Conservation (phyloP, 1,140 invertebrate genomes). For the Sarcophaga peregrina region DNA sequence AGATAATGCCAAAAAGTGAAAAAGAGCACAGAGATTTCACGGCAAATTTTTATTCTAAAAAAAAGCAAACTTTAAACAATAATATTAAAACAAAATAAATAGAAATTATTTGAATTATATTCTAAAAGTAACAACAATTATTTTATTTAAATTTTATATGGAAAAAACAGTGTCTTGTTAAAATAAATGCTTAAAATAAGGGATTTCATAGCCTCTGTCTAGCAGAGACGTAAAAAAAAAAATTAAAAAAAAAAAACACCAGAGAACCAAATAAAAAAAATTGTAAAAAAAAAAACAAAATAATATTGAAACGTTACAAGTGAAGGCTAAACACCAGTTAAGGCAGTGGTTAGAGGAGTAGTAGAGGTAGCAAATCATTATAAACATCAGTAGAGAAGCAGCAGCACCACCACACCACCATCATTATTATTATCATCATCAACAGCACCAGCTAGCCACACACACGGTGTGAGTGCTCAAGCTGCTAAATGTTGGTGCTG, state of each 20-base stretch:
- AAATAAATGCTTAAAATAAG: neutral
- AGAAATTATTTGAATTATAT: conserved; percentile 2
- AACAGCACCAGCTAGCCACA: neutral
- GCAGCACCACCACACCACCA: neutral
- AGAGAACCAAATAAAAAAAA: conserved; percentile 11
- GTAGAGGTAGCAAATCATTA: neutral
- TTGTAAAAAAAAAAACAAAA: neutral
- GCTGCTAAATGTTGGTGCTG: too few species aligned
- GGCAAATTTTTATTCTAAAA: conserved; percentile 24
- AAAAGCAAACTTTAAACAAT: neutral
- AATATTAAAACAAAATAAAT: conserved; percentile 33
- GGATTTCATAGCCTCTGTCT: neutral
- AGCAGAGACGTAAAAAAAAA: conserved; percentile 40
- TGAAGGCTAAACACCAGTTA: conserved; percentile 35
- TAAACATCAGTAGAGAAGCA: neutral
- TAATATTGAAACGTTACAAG: neutral
- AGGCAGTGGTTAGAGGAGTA: conserved; percentile 36
- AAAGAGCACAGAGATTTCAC: neutral
- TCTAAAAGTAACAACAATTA: neutral
- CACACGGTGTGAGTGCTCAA: neutral
- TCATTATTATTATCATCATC: neutral
- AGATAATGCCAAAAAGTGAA: conserved; percentile 42
- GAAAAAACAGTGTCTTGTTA: neutral
- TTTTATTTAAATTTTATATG: neutral
- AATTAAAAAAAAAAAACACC: neutral